Conservation (phyloP, 1,140 invertebrate species). For the Drosophila triauraria region DNA sequence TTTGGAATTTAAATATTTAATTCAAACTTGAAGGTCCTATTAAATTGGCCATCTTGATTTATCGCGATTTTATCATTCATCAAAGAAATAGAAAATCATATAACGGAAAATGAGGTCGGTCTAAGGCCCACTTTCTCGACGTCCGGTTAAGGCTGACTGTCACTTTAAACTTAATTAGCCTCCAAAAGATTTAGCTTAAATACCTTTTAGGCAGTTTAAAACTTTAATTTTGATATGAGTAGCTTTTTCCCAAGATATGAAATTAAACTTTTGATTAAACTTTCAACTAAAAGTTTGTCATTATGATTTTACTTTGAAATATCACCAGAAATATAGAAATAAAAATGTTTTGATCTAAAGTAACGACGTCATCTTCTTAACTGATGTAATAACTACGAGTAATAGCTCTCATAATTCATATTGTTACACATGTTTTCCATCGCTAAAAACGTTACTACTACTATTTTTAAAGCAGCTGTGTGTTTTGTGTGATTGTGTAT, state of each 20-base stretch:
- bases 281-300: too few species aligned
- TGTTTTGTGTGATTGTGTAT: not conserved
- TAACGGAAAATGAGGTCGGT: too few species aligned
- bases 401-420: not conserved
- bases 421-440: not conserved
- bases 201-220: too few species aligned
- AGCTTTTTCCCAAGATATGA: too few species aligned
- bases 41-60: not conserved
- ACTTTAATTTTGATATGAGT: too few species aligned
- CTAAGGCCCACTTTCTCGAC: not conserved
- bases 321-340: too few species aligned
- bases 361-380: too few species aligned
- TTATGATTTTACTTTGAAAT: too few species aligned
- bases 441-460: not conserved
- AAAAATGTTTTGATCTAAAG: too few species aligned
- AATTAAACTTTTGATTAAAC: too few species aligned
- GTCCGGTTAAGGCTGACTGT: not conserved
- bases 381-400: too few species aligned
- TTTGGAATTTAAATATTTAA: slow-evolving; percentile 2
- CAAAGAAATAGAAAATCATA: not conserved
- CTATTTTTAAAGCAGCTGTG: slow-evolving; percentile 5
- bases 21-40: not conserved
- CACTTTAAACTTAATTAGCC: not conserved
- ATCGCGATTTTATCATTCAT: not conserved
- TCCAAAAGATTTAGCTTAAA: too few species aligned